Evolutionary conservation across 2,113 vertebrate genomes (phyloP), one percentile per base, ranked within the genome.

Genomic region (Labrus mixtus): DNA sequence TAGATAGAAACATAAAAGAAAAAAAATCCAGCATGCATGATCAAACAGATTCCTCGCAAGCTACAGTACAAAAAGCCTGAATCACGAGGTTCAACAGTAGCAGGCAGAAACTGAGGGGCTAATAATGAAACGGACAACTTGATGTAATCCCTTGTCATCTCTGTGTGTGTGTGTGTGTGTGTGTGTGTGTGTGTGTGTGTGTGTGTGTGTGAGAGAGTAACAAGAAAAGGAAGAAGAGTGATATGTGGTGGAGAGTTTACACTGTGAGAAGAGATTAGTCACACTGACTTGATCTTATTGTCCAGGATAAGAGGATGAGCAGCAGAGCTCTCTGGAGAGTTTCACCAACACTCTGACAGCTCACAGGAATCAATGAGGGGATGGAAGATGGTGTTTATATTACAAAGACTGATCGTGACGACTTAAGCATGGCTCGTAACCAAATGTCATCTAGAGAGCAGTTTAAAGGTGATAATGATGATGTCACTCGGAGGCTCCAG

Each of bases 231-330:
- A 58, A 61, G 43, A 76, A 86, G 82, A 74, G 90, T 73, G 79
- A 79, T 73, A 75, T 83, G 70, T 90, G 65, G 72, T 80, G 72
- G 61, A 80, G 82, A 77, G 84, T 88, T 87, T 77, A 76, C 67
- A 60, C 86, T 83, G 81, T 66, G 54, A 78, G 73, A 58, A 73
- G 73, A 90, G 90, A 90, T 92, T 90, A 90, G 74, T 89, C 89
- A 86, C 87, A 86, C 77, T 76, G 79, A 87, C 86, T 85, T 86
- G 84, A 91, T 90, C 87, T 85, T 85, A 90, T 91, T 91, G 90
- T 90, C 87, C 90, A 63, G 87, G 89, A 89, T 92, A 89, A 90
- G 82, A 90, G 87, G 89, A 89, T 85, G 85, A 87, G 84, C 75
- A 37, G 59, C 77, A 59, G 25, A 29, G 83, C 62, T 68, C 88